A percentile compares a stretch with the other conserved stretches of the same genome.
These are phyloP conservation scores for Apotomis betuletana DNA, from an alignment of 2,888 invertebrate genomes.

Conservation along the genomic window DNA sequence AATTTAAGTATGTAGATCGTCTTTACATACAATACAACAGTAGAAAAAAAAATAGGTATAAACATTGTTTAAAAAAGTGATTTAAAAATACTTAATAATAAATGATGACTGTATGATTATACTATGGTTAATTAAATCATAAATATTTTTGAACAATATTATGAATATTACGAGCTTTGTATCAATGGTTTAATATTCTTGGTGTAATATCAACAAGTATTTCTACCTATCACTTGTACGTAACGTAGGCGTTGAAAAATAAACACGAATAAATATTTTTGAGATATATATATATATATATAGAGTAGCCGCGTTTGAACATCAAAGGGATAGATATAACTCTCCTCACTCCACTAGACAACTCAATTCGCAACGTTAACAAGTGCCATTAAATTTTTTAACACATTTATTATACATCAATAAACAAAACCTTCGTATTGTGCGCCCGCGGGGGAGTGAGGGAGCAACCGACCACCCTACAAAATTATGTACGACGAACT, in stretches of 20 bases:
- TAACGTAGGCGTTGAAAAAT: neutral
- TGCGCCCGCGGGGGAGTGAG: constrained; percentile 67
- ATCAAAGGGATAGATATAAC: constrained; percentile 34
- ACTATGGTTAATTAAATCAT: no score
- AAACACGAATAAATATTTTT: constrained; percentile 23
- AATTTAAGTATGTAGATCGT: no score
- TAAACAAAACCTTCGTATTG: constrained; percentile 82
- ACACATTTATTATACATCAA: constrained; percentile 71
- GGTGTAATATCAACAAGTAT: no score
- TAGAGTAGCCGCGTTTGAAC: constrained; percentile 4
- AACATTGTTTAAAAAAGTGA: no score
- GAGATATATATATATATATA: neutral
- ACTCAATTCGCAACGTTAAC: constrained; percentile 30
- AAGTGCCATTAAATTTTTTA: constrained; percentile 51
- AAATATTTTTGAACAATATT: no score
- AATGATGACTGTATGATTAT: no score
- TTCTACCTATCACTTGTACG: no score
- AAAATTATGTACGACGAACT: constrained; percentile 84
- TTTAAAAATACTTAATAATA: no score
- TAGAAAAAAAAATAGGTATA: no score
- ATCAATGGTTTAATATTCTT: no score
- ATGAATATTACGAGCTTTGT: no score
- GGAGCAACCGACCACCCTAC: constrained; percentile 72
- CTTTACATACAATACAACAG: no score
- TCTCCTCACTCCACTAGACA: constrained; percentile 26